phyloP scores from a whole-genome alignment of 2,113 vertebrate genomes.

The Sprattus sprattus region DNA sequence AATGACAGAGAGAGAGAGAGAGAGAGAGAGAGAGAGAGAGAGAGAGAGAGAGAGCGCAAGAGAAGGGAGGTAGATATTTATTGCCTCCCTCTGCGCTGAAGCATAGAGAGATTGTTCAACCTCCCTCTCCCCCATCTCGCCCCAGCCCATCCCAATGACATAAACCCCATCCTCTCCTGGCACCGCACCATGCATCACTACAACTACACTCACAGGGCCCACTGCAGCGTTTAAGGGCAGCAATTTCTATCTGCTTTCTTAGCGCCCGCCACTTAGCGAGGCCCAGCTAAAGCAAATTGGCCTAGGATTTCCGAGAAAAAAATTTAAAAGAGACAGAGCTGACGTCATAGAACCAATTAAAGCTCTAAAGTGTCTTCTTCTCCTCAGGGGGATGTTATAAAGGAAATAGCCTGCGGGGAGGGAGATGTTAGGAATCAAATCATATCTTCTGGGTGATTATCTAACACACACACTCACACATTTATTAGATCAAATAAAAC shows the following conservation, averaged over 20 bases:
- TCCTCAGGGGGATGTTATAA: not conserved
- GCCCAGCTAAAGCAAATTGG: not conserved
- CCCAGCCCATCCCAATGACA: not conserved
- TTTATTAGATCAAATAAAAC: too few relatives aligned
- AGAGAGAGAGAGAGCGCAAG: not conserved
- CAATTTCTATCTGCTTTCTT: not conserved
- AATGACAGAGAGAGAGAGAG: not conserved
- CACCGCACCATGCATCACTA: not conserved
- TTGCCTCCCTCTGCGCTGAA: constrained; percentile 61
- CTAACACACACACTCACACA: not conserved
- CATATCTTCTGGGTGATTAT: not conserved
- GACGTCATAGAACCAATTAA: not conserved
- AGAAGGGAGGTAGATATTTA: constrained; percentile 52
- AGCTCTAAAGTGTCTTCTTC: not conserved
- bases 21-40: not conserved
- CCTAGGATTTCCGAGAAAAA: not conserved
- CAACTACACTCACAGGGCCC: not conserved
- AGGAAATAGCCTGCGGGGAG: too few relatives aligned
- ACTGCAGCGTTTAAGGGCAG: not conserved
- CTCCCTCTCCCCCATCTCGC: not conserved
- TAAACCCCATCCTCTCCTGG: not conserved
- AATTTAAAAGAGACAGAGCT: not conserved
- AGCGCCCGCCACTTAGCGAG: constrained; percentile 1
- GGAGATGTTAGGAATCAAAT: too few relatives aligned
- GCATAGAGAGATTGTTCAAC: constrained; percentile 57